phyloP scores from a whole-genome alignment of 1,140 invertebrate species.

The Belonocnema kinseyi region DNA sequence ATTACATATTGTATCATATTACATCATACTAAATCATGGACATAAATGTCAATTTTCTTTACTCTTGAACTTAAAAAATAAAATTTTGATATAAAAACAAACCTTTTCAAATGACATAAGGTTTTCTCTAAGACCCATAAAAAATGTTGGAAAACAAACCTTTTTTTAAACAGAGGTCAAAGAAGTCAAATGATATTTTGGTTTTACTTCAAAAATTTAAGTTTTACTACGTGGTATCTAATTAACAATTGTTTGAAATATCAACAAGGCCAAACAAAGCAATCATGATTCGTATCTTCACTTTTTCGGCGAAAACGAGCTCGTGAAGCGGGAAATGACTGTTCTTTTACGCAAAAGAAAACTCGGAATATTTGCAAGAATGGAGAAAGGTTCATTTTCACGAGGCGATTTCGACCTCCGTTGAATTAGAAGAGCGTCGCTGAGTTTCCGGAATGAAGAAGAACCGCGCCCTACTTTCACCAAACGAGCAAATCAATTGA shows the following conservation, averaged over 20 bases:
- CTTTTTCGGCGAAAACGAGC: not conserved
- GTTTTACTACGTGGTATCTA: no score
- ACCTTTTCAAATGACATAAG: no score
- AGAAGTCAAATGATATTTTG: no score
- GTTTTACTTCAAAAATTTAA: no score
- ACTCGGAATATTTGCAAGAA: not conserved
- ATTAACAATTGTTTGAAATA: not conserved
- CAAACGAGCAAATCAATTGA: conserved; percentile 16
- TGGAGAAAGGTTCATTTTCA: conserved; percentile 21
- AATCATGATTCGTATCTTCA: not conserved
- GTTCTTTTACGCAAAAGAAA: not conserved
- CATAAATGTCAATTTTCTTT: no score
- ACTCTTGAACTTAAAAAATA: no score
- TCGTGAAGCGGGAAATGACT: not conserved
- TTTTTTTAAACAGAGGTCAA: no score
- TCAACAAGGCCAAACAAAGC: not conserved
- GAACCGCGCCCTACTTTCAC: conserved; percentile 17
- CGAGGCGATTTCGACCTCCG: not conserved
- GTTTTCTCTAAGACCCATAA: no score
- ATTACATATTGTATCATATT: no score
- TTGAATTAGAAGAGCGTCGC: conserved; percentile 23
- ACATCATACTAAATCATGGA: no score
- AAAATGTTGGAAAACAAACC: no score
- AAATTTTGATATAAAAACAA: no score
- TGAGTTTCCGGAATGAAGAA: conserved; percentile 23